Evolutionary conservation across 1,140 invertebrate species (phyloP).

Genomic region (Lordiphosa mommai): DNA sequence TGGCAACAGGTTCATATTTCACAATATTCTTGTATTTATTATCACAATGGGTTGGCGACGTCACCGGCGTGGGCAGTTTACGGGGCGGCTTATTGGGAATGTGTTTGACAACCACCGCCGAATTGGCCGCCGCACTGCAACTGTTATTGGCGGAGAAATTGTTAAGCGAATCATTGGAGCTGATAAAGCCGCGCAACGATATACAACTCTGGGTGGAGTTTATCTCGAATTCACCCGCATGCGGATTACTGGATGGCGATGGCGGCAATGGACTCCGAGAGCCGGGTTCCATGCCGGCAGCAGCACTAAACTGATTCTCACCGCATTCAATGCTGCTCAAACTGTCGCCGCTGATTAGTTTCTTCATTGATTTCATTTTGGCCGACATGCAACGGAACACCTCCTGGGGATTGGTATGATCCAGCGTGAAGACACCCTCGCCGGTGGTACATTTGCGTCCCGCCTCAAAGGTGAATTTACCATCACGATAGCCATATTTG

Average conservation of each 20-base stretch:
- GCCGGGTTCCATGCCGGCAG: slow-evolving; percentile 86
- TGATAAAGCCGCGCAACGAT: slow-evolving; percentile 64
- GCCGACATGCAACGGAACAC: slow-evolving; percentile 88
- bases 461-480: slow-evolving; percentile 94
- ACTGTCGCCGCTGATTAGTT: slow-evolving; percentile 85
- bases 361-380: slow-evolving; percentile 92
- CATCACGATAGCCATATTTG: slow-evolving; percentile 89
- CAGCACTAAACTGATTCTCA: slow-evolving; percentile 87
- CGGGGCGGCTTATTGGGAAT: slow-evolving; percentile 78
- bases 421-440: slow-evolving; percentile 90
- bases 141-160: slow-evolving; percentile 42
- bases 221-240: slow-evolving; percentile 53
- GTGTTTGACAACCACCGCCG: slow-evolving; percentile 32
- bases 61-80: slow-evolving; percentile 52
- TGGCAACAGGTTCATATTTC: slow-evolving; percentile 75
- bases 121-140: not conserved
- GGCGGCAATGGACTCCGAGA: slow-evolving; percentile 88
- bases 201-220: slow-evolving; percentile 65
- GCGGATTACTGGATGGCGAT: slow-evolving; percentile 83
- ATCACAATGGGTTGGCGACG: slow-evolving; percentile 47
- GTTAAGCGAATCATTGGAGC: slow-evolving; percentile 72
- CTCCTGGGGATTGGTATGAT: slow-evolving; percentile 89
- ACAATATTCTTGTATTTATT: slow-evolving; percentile 67
- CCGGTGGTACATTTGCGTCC: slow-evolving; percentile 92
- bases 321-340: slow-evolving; percentile 85